Evolutionary conservation across 2,888 invertebrate species (phyloP).

Genomic region (Rhingia rostrata): DNA sequence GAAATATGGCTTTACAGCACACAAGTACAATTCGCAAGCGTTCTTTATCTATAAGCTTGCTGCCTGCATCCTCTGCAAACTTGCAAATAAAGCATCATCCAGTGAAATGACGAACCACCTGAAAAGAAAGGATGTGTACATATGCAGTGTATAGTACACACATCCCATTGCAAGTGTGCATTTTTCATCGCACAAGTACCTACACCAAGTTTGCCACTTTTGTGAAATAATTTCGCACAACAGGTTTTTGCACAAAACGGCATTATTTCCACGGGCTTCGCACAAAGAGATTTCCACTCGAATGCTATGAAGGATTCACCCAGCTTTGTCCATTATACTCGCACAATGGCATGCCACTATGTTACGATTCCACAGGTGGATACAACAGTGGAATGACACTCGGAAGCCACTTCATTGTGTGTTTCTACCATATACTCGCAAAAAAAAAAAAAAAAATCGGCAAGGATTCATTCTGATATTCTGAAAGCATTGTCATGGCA

Average conservation of each 20-base stretch:
- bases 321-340: conserved; percentile 32
- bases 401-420: conserved; percentile 1
- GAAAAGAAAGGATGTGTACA: not conserved
- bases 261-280: conserved; percentile 26
- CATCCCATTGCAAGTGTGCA: conserved; percentile 39
- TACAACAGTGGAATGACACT: conserved; percentile 29
- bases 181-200: conserved; percentile 40
- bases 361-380: conserved; percentile 56
- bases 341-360: conserved; percentile 28
- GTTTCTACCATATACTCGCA: not conserved
- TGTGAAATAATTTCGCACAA: conserved; percentile 56
- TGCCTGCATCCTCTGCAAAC: not conserved
- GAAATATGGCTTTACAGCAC: not conserved
- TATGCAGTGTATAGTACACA: too few relatives aligned
- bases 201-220: conserved; percentile 58
- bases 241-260: conserved; percentile 42
- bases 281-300: conserved; percentile 57
- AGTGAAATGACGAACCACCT: conserved; percentile 39
- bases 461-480: conserved; percentile 7
- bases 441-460: conserved; percentile 24
- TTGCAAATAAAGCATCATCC: conserved; percentile 1
- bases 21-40: not conserved
- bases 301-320: conserved; percentile 46
- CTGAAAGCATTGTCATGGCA: conserved; percentile 33
- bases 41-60: conserved; percentile 2